Percentiles rank a stretch among this genome's conserved stretches.
Evolutionary conservation across 2,113 vertebrate genomes (phyloP).

Genomic region (Amia ocellicauda): DNA sequence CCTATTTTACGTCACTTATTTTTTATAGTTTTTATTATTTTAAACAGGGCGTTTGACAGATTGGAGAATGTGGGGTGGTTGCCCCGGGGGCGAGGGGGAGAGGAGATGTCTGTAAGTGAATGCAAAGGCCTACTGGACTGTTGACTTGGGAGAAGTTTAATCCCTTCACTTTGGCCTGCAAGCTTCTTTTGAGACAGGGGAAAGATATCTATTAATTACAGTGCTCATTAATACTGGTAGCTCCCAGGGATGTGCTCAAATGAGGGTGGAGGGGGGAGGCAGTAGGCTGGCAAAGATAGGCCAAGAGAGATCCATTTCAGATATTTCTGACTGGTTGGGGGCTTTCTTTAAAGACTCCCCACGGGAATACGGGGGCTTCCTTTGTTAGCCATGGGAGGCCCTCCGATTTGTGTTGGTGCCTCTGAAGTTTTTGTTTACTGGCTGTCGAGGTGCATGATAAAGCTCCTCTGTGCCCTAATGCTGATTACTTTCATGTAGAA

Average conservation of each 20-base stretch:
- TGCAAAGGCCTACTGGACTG: conserved; percentile 56
- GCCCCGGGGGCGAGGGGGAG: conserved; percentile 2
- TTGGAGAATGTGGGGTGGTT: no score
- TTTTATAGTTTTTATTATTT: conserved; percentile 13
- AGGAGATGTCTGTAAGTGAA: conserved; percentile 63
- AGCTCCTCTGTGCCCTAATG: conserved; percentile 80
- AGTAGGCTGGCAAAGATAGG: conserved; percentile 23
- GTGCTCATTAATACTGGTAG: conserved; percentile 79
- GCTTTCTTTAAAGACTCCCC: conserved; percentile 31
- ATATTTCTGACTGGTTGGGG: conserved; percentile 5
- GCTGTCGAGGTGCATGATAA: conserved; percentile 72
- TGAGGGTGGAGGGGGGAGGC: conserved; percentile 34
- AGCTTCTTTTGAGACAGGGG: conserved; percentile 69
- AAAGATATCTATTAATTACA: conserved; percentile 92
- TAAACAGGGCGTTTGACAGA: no score
- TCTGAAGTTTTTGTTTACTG: conserved; percentile 67
- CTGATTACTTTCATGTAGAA: conserved; percentile 94
- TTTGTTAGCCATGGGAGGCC: conserved; percentile 25
- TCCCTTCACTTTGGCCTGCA: conserved; percentile 63
- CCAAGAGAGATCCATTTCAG: conserved; percentile 8
- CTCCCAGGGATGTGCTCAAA: conserved; percentile 52
- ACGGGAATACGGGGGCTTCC: conserved; percentile 34
- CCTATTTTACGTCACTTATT: background rate
- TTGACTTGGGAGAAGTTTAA: conserved; percentile 66
- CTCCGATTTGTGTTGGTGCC: conserved; percentile 28